Base-by-base conservation (phyloP, 2,797 vertebrate species). In the Karalla daura region DNA sequence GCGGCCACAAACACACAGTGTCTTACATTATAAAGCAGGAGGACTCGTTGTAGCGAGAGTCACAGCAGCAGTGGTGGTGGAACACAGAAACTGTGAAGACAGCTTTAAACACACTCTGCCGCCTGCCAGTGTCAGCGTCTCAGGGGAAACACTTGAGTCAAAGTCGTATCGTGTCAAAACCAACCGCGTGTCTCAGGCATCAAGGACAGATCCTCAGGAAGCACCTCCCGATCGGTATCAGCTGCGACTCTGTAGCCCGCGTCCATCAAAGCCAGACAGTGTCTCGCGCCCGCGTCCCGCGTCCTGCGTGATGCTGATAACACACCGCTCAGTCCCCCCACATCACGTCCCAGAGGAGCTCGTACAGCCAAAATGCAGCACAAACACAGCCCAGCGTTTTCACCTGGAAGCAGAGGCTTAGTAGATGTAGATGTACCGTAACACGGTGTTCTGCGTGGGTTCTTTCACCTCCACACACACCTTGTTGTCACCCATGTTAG, bases 171-270 rank as follows among this genome's bases (percentile, higher is more conserved):
- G 17, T 41, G 62, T 81, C 65, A 78, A 60, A 87, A 68, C 18
- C 13, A 81, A 77, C n/a, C 71, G 37, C 49, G 76, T 53, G 70
- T 78, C 74, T 62, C 30, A 78, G 28, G 63, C 72, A 70, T 80
- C 66, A 73, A 69, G 72, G 70, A 69, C 56, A 66, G 64, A 70
- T 64, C 61, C 45, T 62, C 56, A 23, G 63, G 76, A 72, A 50
- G 32, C 55, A 40, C 33, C 5, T 64, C 24, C 5, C 23, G 77
- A 78, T 78, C 53, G 66, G 51, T 47, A 63, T 70, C 58, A 68
- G 80, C 68, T 41, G 71, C 65, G 60, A 53, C 78, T 55, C 68
- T 53, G 35, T 25, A 63, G 62, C 51, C 35, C 17, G 40, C 56
- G 58, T 55, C 75, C 39, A 64, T 68, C 53, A 69, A 76, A 83